Evolutionary conservation across 2,888 invertebrate species (phyloP).

Genomic region (Cheilosia vernalis): DNA sequence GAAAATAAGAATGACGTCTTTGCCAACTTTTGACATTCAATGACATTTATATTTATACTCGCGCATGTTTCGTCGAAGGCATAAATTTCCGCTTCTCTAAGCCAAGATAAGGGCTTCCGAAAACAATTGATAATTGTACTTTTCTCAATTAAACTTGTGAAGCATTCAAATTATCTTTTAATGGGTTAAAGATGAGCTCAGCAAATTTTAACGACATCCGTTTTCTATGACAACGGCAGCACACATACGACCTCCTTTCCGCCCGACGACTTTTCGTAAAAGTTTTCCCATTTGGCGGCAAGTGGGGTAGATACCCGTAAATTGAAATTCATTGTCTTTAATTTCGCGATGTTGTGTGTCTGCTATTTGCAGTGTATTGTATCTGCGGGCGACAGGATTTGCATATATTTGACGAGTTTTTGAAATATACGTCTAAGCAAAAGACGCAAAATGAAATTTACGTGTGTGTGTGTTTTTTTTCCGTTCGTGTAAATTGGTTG

Average conservation of each 20-base stretch:
- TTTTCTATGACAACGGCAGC: slow-evolving; percentile 7
- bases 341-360: slow-evolving; percentile 24
- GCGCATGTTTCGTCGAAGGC: slow-evolving; percentile 14
- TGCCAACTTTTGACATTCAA: not conserved
- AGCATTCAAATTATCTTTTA: slow-evolving; percentile 72
- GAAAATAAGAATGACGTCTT: not conserved
- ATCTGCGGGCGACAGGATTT: slow-evolving; percentile 42
- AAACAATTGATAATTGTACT: slow-evolving; percentile 70
- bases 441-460: too few species aligned
- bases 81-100: slow-evolving; percentile 5
- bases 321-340: slow-evolving; percentile 55
- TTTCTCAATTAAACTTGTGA: slow-evolving; percentile 68
- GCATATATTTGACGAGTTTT: slow-evolving; percentile 49
- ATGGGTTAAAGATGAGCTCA: slow-evolving; percentile 71
- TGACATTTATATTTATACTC: not conserved
- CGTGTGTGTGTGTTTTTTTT: not conserved
- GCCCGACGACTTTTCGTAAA: not conserved
- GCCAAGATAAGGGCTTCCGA: slow-evolving; percentile 42
- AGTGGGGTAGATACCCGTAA: slow-evolving; percentile 17
- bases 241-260: slow-evolving; percentile 6
- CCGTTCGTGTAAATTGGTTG: not conserved
- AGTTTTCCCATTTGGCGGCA: slow-evolving; percentile 30
- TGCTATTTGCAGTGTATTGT: slow-evolving; percentile 2
- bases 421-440: slow-evolving; percentile 66
- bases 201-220: slow-evolving; percentile 71